Conservation (phyloP, 2,113 vertebrate species). For the Salvelinus namaycush region DNA sequence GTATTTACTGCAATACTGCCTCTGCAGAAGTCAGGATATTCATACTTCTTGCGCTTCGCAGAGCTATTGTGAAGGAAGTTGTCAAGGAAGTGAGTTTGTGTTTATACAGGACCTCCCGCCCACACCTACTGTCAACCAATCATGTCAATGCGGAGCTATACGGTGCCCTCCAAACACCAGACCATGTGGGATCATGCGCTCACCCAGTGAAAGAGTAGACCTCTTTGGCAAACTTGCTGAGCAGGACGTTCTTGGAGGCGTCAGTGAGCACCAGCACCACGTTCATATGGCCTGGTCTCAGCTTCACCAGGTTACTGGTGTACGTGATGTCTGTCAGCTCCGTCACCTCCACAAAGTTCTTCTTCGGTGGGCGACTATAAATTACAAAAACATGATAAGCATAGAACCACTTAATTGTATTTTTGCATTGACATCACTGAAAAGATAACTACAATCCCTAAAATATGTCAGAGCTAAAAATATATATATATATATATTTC, state of each 20-base stretch:
- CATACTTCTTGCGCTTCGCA: no score
- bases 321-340: slow-evolving; percentile 95
- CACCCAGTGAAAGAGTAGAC: slow-evolving; percentile 95
- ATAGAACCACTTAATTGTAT: no score
- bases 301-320: slow-evolving; percentile 90
- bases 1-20: no score
- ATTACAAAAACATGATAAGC: slow-evolving; percentile 3
- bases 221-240: slow-evolving; percentile 95
- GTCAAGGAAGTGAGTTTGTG: no score
- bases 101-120: no score
- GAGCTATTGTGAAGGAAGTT: no score
- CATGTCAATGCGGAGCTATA: no score
- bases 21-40: no score
- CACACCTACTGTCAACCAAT: no score
- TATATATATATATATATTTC: no score
- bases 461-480: neutral
- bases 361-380: slow-evolving; percentile 83
- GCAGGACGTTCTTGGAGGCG: slow-evolving; percentile 86
- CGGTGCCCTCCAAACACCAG: neutral
- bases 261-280: slow-evolving; percentile 94
- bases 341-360: slow-evolving; percentile 94
- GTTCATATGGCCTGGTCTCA: slow-evolving; percentile 94
- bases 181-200: slow-evolving; percentile 23
- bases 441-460: neutral
- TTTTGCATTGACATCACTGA: no score